Evolutionary conservation across 2,797 vertebrate genomes (phyloP).

Genomic region (Acipenser transmontanus): DNA sequence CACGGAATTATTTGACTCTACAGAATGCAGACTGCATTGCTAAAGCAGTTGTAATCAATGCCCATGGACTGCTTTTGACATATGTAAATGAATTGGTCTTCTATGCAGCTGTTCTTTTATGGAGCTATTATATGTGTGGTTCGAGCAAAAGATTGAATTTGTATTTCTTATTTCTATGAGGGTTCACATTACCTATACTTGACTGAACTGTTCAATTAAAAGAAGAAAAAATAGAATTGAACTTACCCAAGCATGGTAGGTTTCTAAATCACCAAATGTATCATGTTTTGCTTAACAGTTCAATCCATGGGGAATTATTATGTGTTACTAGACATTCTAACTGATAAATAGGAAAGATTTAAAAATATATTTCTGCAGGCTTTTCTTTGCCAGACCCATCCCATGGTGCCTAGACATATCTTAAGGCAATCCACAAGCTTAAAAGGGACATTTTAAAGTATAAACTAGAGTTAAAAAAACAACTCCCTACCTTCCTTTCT

Average conservation of each 20-base stretch:
- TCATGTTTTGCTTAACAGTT: constrained; percentile 1
- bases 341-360: background rate
- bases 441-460: background rate
- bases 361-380: background rate
- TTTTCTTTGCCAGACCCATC: background rate
- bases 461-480: no score
- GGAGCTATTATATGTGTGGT: no score
- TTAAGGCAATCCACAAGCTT: background rate
- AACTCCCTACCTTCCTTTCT: no score
- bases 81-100: constrained; percentile 10
- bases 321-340: background rate
- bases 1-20: background rate
- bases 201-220: background rate
- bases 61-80: no score
- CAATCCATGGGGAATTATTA: background rate
- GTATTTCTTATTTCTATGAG: background rate
- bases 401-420: background rate
- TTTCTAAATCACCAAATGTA: background rate
- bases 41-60: background rate
- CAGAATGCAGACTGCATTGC: background rate
- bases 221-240: background rate
- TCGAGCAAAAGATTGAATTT: no score
- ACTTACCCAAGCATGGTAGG: background rate
- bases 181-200: background rate
- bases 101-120: constrained; percentile 1